phyloP scores from a whole-genome alignment of 2,888 invertebrate genomes.

The Candidula unifasciata region DNA sequence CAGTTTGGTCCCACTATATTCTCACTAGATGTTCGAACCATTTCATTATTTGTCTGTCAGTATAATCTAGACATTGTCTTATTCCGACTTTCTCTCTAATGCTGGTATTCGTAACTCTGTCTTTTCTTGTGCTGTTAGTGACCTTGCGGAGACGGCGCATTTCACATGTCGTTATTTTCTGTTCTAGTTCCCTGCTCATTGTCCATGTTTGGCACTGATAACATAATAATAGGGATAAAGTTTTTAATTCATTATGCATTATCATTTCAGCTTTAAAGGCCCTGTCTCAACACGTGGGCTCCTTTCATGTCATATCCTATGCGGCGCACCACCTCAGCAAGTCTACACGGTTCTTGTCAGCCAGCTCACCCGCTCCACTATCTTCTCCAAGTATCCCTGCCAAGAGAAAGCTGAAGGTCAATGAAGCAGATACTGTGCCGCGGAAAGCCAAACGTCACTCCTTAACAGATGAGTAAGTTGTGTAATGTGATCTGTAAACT shows the following conservation, averaged over 20 bases:
- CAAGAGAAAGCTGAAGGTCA: conserved; percentile 26
- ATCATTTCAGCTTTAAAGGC: conserved; percentile 59
- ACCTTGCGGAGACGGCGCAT: no score
- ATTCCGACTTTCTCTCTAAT: no score
- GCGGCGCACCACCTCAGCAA: conserved; percentile 40
- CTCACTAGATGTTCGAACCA: no score
- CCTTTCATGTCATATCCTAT: conserved; percentile 62
- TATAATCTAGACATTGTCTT: no score
- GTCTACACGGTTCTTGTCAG: conserved; percentile 19
- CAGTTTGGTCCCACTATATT: no score
- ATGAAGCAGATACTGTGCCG: conserved; percentile 37
- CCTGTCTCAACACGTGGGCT: conserved; percentile 59
- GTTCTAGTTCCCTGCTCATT: no score
- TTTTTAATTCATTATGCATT: not conserved
- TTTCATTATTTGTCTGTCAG: no score
- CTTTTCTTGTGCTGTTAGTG: no score
- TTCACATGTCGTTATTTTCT: no score
- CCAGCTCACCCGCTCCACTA: not conserved
- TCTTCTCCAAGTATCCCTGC: not conserved
- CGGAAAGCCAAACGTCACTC: conserved; percentile 59
- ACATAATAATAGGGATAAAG: no score
- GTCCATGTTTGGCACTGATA: no score
- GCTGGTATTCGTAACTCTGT: no score
- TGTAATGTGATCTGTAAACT: not conserved
- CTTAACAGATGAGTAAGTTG: conserved; percentile 62